Base-by-base conservation (phyloP, 2,797 vertebrate genomes). In the Protonibea diacanthus region DNA sequence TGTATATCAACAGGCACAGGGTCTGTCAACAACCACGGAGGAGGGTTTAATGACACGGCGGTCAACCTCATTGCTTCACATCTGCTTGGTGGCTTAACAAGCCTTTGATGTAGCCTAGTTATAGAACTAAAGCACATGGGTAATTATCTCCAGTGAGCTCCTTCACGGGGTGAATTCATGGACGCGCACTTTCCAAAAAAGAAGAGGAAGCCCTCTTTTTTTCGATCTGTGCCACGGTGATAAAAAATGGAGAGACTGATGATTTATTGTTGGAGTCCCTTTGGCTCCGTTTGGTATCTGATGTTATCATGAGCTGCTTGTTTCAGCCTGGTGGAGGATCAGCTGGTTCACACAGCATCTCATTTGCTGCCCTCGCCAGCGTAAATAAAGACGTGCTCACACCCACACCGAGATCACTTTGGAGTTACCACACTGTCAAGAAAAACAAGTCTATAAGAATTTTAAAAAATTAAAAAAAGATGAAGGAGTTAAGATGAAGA, bases 1-100 rank as follows among this genome's bases (percentile, higher is more conserved):
- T 81, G 76, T 53, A 83, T 83, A 85, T 88, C 71, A 65, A 86
- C 74, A 81, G 74, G 78, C 76, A 38, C 11, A 63, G 72, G 77
- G 69, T 82, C 83, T 82, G 84, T 91, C 90, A 89, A 73, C 86
- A 81, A 78, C 82, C 78, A 63, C 73, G 48, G 72, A 88, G 76
- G 86, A 82, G 62, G 74, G 83, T 88, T 88, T 91, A 88, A 91
- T 89, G 88, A 88, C 80, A 88, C 21, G 20, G 86, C n/a, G 86
- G 90, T 89, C 86, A 86, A 88, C 88, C 89, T 89, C 88, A 87
- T 60, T 55, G 80, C 86, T 66, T 80, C 85, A 91, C 81, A 90
- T 90, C 86, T 92, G 90, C 82, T 87, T 40, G 58, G 70, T 79
- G 82, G 83, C 81, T 87, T 80, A 48, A 78, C 68, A 49, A 45